Percentiles rank a stretch among this genome's conserved stretches.
Conservation (phyloP, 1,140 invertebrate genomes). For the Rhopalosiphum padi region DNA sequence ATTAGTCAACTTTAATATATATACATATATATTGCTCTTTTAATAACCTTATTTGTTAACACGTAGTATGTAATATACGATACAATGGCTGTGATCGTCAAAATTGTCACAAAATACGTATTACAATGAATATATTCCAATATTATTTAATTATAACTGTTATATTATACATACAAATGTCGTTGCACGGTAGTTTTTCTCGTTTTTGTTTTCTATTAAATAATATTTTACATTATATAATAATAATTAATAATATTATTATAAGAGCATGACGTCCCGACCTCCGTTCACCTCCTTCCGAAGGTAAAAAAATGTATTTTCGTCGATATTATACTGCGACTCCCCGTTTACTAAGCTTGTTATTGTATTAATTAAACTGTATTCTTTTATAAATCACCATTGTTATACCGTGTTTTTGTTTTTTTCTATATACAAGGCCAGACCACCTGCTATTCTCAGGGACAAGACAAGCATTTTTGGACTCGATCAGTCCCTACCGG, state of each 20-base stretch:
- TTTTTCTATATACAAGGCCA: slow-evolving; percentile 54
- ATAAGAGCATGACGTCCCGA: slow-evolving; percentile 12
- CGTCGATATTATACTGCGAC: neutral
- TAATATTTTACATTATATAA: neutral
- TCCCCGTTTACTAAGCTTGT: slow-evolving; percentile 23
- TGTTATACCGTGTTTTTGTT: slow-evolving; percentile 53
- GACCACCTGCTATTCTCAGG: slow-evolving; percentile 52
- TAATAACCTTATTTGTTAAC: neutral
- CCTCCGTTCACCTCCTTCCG: neutral
- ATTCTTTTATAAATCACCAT: slow-evolving; percentile 37
- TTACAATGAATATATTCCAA: neutral
- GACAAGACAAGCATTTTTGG: slow-evolving; percentile 55
- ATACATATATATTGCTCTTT: neutral
- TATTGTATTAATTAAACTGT: slow-evolving; percentile 31
- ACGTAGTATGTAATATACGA: slow-evolving; percentile 21
- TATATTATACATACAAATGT: slow-evolving; percentile 8
- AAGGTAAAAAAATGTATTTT: neutral
- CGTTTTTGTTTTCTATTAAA: neutral
- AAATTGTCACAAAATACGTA: neutral
- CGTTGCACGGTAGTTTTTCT: slow-evolving; percentile 49
- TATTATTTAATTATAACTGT: slow-evolving; percentile 26
- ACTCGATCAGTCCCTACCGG: slow-evolving; percentile 54
- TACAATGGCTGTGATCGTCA: slow-evolving; percentile 41
- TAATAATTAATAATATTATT: neutral
- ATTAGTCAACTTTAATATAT: neutral